phyloP scores from a whole-genome alignment of 2,113 vertebrate genomes.

The Chamaetylas fuelleborni region DNA sequence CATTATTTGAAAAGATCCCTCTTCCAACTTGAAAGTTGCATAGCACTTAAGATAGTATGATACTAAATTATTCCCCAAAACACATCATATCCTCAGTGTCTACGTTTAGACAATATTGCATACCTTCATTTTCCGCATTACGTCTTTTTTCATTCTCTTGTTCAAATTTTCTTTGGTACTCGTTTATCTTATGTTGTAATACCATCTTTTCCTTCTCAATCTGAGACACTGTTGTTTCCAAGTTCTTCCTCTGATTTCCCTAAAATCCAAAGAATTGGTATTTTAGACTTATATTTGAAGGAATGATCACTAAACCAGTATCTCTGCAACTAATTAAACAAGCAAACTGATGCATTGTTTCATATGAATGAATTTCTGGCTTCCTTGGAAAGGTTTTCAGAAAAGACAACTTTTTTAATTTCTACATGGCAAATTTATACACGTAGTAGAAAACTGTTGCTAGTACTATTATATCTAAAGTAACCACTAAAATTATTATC shows the following conservation, averaged over 20 bases:
- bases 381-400: not conserved
- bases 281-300: not conserved
- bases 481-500: not conserved
- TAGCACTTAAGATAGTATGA: not conserved
- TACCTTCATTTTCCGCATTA: constrained; percentile 96
- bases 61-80: not conserved
- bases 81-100: not conserved
- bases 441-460: not conserved
- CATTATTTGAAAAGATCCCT: not conserved
- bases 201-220: constrained; percentile 96
- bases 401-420: not conserved
- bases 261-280: constrained; percentile 49
- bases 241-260: constrained; percentile 84
- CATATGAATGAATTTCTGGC: not conserved
- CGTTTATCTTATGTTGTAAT: constrained; percentile 88
- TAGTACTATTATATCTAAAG: not conserved
- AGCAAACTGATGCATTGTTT: not conserved
- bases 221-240: constrained; percentile 84
- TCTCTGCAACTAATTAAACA: not conserved
- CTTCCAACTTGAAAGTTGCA: not conserved
- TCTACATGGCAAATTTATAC: not conserved
- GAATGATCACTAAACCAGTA: not conserved
- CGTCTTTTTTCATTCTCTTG: constrained; percentile 94
- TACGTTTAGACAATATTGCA: not conserved
- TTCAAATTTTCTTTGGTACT: constrained; percentile 94